A percentile compares a stretch with the other conserved stretches of the same genome.
These are phyloP conservation scores for Premnoplex brunnescens DNA, from an alignment of 2,797 vertebrate species.

Conservation along the genomic window DNA sequence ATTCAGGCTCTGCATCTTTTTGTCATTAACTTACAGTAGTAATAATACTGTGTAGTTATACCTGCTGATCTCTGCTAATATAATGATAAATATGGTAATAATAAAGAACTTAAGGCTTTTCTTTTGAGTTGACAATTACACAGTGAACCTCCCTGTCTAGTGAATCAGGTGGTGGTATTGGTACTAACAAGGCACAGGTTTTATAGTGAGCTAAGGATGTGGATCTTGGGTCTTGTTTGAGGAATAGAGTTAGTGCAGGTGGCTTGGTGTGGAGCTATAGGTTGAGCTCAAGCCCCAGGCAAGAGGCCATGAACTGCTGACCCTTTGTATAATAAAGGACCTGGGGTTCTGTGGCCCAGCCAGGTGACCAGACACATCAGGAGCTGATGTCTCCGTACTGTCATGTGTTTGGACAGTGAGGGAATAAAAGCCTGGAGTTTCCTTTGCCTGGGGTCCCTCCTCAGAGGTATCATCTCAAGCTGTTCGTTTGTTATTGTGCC, in stretches of 20 bases:
- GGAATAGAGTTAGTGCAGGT: background rate
- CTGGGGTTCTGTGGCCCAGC: background rate
- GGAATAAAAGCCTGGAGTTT: background rate
- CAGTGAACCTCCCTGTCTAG: background rate
- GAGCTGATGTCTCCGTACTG: background rate
- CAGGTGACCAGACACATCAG: background rate
- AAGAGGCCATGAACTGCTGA: background rate
- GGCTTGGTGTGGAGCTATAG: background rate
- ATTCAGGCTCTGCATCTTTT: background rate
- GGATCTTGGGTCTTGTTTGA: background rate
- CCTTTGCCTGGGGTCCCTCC: background rate
- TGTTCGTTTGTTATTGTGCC: background rate
- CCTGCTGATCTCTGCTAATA: background rate
- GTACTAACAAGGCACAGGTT: background rate
- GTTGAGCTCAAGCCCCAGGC: background rate
- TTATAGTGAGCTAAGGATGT: background rate
- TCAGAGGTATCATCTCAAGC: background rate
- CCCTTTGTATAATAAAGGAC: background rate
- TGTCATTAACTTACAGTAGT: background rate
- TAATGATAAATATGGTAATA: background rate
- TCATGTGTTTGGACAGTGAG: background rate
- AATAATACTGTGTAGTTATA: background rate
- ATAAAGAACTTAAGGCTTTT: background rate
- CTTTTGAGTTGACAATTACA: too few relatives aligned
- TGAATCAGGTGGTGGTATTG: background rate